Percentiles rank a stretch among this genome's conserved stretches.
These are phyloP conservation scores for Neodiprion lecontei DNA, from an alignment of 1,140 invertebrate genomes.

Conservation along the genomic window DNA sequence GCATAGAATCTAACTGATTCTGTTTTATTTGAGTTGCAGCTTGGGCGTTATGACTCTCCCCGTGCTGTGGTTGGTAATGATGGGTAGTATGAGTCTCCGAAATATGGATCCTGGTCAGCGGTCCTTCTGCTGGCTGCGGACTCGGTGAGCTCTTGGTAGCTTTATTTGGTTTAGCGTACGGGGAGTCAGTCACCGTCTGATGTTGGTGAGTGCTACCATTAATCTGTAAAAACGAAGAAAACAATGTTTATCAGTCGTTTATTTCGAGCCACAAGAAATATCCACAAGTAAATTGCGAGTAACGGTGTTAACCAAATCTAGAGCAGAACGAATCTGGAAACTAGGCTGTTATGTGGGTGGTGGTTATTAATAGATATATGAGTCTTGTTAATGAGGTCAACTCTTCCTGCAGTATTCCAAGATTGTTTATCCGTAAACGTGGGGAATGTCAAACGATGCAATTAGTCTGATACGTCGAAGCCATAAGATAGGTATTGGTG, in stretches of 20 bases:
- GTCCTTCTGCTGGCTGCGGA: conserved; percentile 48
- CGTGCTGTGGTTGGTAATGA: conserved; percentile 59
- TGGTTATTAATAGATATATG: neutral
- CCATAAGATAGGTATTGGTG: neutral
- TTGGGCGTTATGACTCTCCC: conserved; percentile 47
- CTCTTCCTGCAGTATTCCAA: neutral
- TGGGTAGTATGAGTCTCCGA: conserved; percentile 59
- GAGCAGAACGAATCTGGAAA: neutral
- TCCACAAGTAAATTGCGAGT: neutral
- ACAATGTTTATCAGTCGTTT: conserved; percentile 9
- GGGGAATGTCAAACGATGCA: neutral
- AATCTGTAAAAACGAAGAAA: conserved; percentile 56
- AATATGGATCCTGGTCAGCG: conserved; percentile 53
- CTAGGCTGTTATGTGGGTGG: neutral
- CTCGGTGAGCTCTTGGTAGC: conserved; percentile 59
- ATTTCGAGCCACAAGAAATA: neutral
- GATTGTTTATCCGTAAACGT: neutral
- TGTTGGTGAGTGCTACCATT: conserved; percentile 66
- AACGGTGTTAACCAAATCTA: neutral
- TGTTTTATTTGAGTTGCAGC: conserved; percentile 51
- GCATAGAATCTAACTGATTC: conserved; percentile 90
- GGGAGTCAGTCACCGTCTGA: conserved; percentile 70
- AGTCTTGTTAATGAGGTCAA: neutral
- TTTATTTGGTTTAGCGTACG: conserved; percentile 77
- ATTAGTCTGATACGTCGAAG: neutral